Evolutionary conservation across 2,888 invertebrate genomes (phyloP).

Genomic region (Lacanobia oleracea): DNA sequence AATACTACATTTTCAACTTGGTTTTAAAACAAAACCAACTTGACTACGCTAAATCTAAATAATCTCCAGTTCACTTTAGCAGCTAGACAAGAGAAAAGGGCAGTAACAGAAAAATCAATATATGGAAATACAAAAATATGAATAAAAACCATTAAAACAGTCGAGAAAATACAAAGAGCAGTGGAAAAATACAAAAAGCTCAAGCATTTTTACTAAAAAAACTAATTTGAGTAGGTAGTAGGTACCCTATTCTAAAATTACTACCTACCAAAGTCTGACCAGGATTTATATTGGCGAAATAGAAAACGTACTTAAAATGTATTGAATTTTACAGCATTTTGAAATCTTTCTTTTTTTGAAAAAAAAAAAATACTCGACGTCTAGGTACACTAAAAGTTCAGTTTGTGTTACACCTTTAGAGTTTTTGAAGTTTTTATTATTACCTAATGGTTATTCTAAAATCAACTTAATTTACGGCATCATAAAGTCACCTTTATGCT

Average conservation of each 20-base stretch:
- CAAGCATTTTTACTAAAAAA: no score
- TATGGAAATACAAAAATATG: background rate
- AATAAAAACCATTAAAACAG: background rate
- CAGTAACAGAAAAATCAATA: background rate
- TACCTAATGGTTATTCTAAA: background rate
- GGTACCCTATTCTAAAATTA: background rate
- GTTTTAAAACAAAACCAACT: background rate
- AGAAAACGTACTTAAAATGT: background rate
- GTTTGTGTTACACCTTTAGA: background rate
- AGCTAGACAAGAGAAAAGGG: background rate
- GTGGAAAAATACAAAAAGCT: background rate
- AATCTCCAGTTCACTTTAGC: slow-evolving; percentile 26
- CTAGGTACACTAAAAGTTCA: background rate
- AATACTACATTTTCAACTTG: slow-evolving; percentile 11
- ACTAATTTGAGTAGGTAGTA: background rate
- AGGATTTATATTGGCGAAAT: no score
- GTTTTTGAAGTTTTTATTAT: no score
- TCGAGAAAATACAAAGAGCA: no score
- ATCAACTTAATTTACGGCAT: background rate
- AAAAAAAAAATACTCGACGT: no score
- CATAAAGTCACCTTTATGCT: no score
- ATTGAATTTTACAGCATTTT: background rate
- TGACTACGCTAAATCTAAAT: slow-evolving; percentile 26
- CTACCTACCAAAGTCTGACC: background rate
- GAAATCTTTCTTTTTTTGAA: no score